phyloP scores from a whole-genome alignment of 1,140 invertebrate species.

The Bombus waltoni region DNA sequence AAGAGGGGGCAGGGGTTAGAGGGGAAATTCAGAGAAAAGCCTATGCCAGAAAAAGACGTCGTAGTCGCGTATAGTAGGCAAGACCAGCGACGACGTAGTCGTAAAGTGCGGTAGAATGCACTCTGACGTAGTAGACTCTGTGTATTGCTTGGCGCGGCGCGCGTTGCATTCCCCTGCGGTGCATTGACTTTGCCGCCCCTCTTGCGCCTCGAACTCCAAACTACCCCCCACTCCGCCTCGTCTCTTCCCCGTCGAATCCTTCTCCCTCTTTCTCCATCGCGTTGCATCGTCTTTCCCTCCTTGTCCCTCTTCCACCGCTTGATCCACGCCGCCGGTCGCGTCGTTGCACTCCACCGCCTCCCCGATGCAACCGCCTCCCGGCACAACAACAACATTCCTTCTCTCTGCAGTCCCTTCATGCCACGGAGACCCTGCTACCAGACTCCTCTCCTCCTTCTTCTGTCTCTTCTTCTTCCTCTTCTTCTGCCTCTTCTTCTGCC shows the following conservation, averaged over 20 bases:
- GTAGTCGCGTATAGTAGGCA: conserved; percentile 19
- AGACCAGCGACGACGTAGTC: conserved; percentile 42
- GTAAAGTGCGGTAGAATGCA: conserved; percentile 75
- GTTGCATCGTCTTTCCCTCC: conserved; percentile 6
- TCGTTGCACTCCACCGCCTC: conserved; percentile 49
- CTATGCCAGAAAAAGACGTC: background rate
- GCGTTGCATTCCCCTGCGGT: conserved; percentile 79
- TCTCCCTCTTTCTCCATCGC: conserved; percentile 4
- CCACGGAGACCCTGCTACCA: conserved; percentile 75
- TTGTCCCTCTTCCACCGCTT: conserved; percentile 16
- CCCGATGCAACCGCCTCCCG: conserved; percentile 74
- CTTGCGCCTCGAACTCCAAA: conserved; percentile 49
- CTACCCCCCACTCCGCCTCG: conserved; percentile 33
- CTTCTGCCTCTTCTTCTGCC: conserved; percentile 35
- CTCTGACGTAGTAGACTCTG: conserved; percentile 73
- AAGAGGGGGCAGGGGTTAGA: background rate
- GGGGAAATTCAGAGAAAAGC: conserved; percentile 16
- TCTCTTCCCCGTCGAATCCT: background rate
- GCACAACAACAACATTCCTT: conserved; percentile 81
- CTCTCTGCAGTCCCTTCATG: conserved; percentile 74
- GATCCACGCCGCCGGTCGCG: conserved; percentile 66
- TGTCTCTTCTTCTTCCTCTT: background rate
- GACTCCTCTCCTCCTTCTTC: conserved; percentile 60
- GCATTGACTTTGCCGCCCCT: conserved; percentile 78
- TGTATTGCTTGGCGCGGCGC: conserved; percentile 74